Evolutionary conservation across 2,113 vertebrate species (phyloP).

Genomic region (Illadopsis cleaveri): DNA sequence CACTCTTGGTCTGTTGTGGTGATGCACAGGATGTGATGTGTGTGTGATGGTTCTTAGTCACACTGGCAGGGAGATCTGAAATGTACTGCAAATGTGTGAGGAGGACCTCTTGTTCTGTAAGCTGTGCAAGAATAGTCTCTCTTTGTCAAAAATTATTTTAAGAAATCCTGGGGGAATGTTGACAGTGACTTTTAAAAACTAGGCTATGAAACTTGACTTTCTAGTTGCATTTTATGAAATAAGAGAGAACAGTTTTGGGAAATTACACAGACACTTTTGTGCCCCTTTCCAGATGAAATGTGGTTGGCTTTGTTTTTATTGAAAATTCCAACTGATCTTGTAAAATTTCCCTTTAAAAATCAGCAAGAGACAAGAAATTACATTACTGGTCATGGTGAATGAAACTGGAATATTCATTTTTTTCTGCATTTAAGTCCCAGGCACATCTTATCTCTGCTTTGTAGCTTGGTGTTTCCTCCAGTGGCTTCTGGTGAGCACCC

Average conservation of each 20-base stretch:
- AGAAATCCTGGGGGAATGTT: neutral
- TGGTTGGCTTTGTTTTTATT: neutral
- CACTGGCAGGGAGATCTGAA: neutral
- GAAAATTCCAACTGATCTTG: neutral
- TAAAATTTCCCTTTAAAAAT: neutral
- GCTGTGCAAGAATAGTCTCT: neutral
- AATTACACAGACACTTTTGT: neutral
- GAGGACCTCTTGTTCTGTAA: neutral
- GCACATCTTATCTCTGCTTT: neutral
- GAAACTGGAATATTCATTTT: neutral
- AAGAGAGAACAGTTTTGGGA: neutral
- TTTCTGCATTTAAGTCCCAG: neutral
- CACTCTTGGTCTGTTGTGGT: neutral
- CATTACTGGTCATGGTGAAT: neutral
- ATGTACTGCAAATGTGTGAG: neutral
- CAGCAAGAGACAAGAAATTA: neutral
- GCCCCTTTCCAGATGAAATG: neutral
- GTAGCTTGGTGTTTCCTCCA: neutral
- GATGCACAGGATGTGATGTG: neutral
- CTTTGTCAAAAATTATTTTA: neutral
- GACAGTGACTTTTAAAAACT: neutral
- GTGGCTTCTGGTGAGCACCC: neutral
- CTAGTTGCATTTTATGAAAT: neutral
- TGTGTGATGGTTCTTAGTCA: neutral
- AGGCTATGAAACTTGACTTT: neutral